phyloP scores from a whole-genome alignment of 2,888 invertebrate genomes.

The Mesochorus sp. region DNA sequence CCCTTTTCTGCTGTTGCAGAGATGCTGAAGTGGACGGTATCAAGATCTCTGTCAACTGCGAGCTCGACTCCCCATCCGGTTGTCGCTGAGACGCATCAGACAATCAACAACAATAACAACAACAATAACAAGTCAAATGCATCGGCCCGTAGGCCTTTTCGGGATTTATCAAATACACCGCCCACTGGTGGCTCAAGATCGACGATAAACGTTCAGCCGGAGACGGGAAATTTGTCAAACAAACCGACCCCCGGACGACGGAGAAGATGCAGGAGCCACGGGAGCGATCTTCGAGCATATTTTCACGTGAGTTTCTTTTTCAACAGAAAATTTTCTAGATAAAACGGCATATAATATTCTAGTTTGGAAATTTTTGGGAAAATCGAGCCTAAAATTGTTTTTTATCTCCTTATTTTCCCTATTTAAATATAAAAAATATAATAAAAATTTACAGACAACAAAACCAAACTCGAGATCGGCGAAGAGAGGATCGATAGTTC shows the following conservation, averaged over 20 bases:
- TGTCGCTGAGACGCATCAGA: slow-evolving; percentile 63
- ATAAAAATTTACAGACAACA: slow-evolving; percentile 70
- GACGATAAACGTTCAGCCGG: slow-evolving; percentile 59
- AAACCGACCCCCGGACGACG: slow-evolving; percentile 71
- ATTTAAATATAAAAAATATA: background rate
- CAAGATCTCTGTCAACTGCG: slow-evolving; percentile 79
- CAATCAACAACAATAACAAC: slow-evolving; percentile 54
- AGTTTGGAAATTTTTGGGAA: background rate
- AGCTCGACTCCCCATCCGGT: slow-evolving; percentile 79
- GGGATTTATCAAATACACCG: slow-evolving; percentile 80
- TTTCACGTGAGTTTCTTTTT: slow-evolving; percentile 74
- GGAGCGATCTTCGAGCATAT: slow-evolving; percentile 78
- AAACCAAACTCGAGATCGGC: slow-evolving; percentile 75
- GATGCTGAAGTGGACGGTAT: slow-evolving; percentile 81
- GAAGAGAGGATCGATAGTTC: slow-evolving; percentile 77
- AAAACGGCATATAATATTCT: background rate
- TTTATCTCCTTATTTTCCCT: background rate
- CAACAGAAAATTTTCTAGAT: background rate
- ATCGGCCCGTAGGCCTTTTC: slow-evolving; percentile 77
- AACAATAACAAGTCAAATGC: slow-evolving; percentile 44
- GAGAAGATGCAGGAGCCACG: slow-evolving; percentile 78
- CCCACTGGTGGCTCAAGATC: slow-evolving; percentile 70
- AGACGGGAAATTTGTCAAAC: slow-evolving; percentile 56
- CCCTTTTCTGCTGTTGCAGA: slow-evolving; percentile 64
- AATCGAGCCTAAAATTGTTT: background rate